These are phyloP conservation scores for Zaprionus taronus DNA, from an alignment of 1,140 invertebrate species.

Conservation along the genomic window DNA sequence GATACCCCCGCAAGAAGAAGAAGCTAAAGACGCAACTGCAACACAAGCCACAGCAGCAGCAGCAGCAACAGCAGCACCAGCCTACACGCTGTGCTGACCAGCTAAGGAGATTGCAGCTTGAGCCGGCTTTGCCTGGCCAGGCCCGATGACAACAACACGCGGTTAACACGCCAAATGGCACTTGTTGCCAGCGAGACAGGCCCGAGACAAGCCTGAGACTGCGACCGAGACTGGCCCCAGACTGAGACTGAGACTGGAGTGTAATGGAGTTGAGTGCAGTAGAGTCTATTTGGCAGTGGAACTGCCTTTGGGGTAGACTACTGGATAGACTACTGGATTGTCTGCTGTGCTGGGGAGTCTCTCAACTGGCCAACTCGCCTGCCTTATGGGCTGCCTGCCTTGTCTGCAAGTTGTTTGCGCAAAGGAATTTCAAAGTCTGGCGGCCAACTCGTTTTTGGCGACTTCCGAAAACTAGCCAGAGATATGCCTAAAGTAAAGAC, in stretches of 20 bases:
- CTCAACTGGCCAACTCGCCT: not conserved
- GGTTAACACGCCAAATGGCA: slow-evolving; percentile 62
- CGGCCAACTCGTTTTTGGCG: slow-evolving; percentile 43
- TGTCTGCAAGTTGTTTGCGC: slow-evolving; percentile 32
- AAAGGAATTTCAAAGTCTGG: slow-evolving; percentile 55
- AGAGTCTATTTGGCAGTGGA: slow-evolving; percentile 33
- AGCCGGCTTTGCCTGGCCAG: slow-evolving; percentile 15
- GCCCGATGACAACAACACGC: slow-evolving; percentile 26
- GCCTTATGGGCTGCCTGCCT: slow-evolving; percentile 3
- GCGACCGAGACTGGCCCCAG: slow-evolving; percentile 13
- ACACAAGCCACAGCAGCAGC: not conserved
- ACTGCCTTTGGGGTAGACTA: not conserved
- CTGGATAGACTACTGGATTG: slow-evolving; percentile 4
- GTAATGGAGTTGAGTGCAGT: slow-evolving; percentile 1
- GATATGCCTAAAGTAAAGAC: slow-evolving; percentile 32
- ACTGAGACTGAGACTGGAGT: slow-evolving; percentile 5
- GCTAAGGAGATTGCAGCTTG: slow-evolving; percentile 47
- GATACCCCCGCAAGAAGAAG: slow-evolving; percentile 3
- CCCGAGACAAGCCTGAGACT: slow-evolving; percentile 17
- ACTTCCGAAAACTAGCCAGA: slow-evolving; percentile 57
- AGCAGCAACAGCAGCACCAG: slow-evolving; percentile 14
- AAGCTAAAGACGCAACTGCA: slow-evolving; percentile 9
- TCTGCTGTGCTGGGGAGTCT: not conserved
- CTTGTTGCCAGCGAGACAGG: slow-evolving; percentile 40
- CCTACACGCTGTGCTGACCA: slow-evolving; percentile 52